phyloP scores from a whole-genome alignment of 2,113 vertebrate genomes.

The Esox niger region DNA sequence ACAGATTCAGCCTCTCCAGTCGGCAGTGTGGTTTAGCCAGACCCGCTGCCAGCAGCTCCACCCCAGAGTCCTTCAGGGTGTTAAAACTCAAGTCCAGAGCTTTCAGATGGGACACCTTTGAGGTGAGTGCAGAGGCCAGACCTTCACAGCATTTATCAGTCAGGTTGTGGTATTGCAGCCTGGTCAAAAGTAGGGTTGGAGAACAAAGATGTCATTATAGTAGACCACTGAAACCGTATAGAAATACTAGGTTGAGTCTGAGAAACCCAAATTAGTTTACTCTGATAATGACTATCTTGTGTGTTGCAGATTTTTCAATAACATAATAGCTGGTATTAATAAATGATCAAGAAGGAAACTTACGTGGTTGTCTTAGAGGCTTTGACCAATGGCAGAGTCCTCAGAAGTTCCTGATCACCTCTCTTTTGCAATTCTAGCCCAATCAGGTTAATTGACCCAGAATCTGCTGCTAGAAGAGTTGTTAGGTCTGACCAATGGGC shows the following conservation, averaged over 20 bases:
- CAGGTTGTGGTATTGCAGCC: slow-evolving; percentile 52
- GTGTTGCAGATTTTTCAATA: too few species aligned
- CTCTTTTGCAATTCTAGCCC: slow-evolving; percentile 23
- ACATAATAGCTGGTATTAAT: not conserved
- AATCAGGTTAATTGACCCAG: slow-evolving; percentile 25
- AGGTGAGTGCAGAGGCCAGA: too few species aligned
- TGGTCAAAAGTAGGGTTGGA: not conserved
- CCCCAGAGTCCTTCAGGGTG: too few species aligned
- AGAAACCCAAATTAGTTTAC: not conserved
- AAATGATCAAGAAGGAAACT: slow-evolving; percentile 1
- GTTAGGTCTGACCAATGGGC: slow-evolving; percentile 18
- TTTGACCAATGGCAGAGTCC: slow-evolving; percentile 21
- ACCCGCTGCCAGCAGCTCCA: too few species aligned
- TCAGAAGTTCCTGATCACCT: slow-evolving; percentile 37
- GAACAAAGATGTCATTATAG: not conserved
- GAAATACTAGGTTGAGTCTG: not conserved
- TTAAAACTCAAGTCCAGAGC: too few species aligned
- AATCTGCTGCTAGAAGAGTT: slow-evolving; percentile 4
- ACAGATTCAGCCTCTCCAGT: too few species aligned
- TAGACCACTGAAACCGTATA: not conserved
- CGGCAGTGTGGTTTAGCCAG: too few species aligned
- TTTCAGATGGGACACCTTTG: too few species aligned
- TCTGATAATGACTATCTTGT: too few species aligned
- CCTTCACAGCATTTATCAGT: too few species aligned
- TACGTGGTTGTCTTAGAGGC: slow-evolving; percentile 10